Evolutionary conservation across 2,888 invertebrate genomes (phyloP).

Genomic region (Tortrix viridana): DNA sequence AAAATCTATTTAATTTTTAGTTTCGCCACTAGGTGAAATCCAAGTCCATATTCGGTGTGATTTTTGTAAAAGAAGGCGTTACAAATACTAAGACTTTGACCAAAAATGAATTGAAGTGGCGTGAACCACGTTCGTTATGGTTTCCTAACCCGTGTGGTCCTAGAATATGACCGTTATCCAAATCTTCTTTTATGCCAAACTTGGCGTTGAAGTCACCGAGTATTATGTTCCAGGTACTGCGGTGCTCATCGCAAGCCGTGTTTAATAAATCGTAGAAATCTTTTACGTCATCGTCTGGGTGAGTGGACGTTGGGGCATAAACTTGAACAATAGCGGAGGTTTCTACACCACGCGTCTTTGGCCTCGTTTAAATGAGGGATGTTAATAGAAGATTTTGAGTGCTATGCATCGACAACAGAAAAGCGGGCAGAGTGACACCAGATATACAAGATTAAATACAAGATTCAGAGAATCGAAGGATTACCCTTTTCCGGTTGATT

Average conservation of each 20-base stretch:
- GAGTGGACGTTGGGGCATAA: background rate
- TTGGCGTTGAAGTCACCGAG: conserved; percentile 1
- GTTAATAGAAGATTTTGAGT: no score
- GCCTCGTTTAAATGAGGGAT: no score
- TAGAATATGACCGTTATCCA: background rate
- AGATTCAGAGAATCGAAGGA: no score
- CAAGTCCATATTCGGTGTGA: no score
- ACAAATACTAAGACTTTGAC: background rate
- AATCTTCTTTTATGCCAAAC: background rate
- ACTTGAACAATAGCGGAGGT: background rate
- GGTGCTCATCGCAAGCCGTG: background rate
- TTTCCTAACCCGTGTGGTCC: background rate
- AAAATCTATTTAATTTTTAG: no score
- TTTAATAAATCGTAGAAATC: background rate
- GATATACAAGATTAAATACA: no score
- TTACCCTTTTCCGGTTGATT: no score
- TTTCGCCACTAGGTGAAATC: no score
- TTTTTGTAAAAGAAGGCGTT: background rate
- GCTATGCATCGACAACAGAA: no score
- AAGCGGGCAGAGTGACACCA: no score
- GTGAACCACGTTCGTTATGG: background rate
- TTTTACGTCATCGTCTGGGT: background rate
- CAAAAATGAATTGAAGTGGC: background rate
- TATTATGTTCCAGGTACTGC: background rate
- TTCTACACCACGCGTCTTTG: no score